These are phyloP conservation scores for Pavo muticus DNA, from an alignment of 2,113 vertebrate species.

Conservation along the genomic window DNA sequence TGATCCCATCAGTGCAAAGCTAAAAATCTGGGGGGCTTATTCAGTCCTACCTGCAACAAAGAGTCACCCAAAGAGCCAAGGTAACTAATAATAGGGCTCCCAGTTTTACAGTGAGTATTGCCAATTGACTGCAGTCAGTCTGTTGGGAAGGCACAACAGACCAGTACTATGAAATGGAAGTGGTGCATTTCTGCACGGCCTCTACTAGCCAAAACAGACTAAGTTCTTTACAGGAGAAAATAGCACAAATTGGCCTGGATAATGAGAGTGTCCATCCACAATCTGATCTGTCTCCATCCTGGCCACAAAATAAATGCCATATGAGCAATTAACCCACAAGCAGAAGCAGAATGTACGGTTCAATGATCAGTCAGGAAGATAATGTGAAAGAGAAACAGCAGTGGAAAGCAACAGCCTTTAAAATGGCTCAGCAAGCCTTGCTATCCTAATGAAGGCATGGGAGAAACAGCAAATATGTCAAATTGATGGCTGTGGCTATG, in stretches of 20 bases:
- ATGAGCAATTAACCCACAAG: background rate
- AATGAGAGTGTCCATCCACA: background rate
- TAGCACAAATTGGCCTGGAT: background rate
- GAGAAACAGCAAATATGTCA: background rate
- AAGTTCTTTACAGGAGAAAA: background rate
- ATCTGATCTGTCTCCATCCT: background rate
- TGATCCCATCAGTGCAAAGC: background rate
- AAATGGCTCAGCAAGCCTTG: background rate
- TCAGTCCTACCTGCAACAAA: background rate
- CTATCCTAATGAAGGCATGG: background rate
- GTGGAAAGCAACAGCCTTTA: background rate
- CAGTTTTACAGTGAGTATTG: background rate
- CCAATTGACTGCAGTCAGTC: background rate
- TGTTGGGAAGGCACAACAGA: fast-evolving
- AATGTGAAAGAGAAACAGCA: background rate
- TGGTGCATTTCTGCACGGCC: background rate
- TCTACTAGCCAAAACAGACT: background rate
- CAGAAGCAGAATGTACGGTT: background rate
- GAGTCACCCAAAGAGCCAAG: background rate
- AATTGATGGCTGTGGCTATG: background rate
- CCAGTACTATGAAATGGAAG: background rate
- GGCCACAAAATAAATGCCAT: background rate
- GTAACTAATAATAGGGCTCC: background rate
- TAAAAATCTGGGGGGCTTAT: background rate
- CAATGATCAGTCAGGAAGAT: background rate